Evolutionary conservation across 1,140 invertebrate species (phyloP).

Genomic region (Drosophila rhopaloa): DNA sequence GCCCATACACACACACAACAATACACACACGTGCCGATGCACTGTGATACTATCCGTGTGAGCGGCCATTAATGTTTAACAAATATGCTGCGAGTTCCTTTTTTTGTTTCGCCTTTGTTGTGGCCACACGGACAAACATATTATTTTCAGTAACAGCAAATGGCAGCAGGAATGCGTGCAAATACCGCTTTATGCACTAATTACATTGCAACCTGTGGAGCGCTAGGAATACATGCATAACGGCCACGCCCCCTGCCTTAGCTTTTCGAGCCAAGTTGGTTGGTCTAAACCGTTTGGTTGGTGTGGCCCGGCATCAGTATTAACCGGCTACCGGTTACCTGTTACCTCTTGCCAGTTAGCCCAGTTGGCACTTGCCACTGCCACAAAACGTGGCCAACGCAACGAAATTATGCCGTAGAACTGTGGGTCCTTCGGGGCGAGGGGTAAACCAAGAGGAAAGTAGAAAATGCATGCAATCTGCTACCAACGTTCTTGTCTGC

Average conservation of each 20-base stretch:
- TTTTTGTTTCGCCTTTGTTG: constrained; percentile 5
- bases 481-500: constrained; percentile 29
- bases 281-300: constrained; percentile 4
- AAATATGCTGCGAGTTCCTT: constrained; percentile 24
- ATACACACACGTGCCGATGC: background rate
- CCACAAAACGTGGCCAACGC: constrained; percentile 32
- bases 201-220: constrained; percentile 75
- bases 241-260: background rate
- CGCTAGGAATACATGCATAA: constrained; percentile 25
- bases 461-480: constrained; percentile 40
- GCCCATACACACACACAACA: background rate
- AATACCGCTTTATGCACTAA: constrained; percentile 63
- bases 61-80: constrained; percentile 42
- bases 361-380: constrained; percentile 29
- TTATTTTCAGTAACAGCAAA: constrained; percentile 71
- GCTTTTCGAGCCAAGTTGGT: constrained; percentile 34
- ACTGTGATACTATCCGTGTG: background rate
- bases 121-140: constrained; percentile 32
- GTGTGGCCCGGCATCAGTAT: constrained; percentile 2
- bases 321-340: constrained; percentile 10
- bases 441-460: background rate
- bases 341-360: constrained; percentile 7
- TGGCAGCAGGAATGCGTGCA: constrained; percentile 49
- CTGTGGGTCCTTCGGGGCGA: constrained; percentile 6
- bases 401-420: constrained; percentile 35